Conservation (phyloP, 1,140 invertebrate species). For the Microplitis demolitor region DNA sequence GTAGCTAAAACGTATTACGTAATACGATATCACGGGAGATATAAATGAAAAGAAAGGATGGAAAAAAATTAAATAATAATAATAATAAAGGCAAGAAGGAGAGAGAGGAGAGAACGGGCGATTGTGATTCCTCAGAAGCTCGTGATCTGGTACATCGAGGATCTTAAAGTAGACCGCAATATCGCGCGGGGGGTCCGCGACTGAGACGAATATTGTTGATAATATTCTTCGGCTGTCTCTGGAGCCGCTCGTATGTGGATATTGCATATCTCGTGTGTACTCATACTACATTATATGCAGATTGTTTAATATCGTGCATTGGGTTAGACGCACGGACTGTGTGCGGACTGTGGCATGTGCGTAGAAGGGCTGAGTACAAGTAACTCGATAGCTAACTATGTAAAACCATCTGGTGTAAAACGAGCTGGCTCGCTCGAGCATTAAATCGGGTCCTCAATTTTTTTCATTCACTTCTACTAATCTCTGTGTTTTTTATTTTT, state of each 20-base stretch:
- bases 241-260: constrained; percentile 23
- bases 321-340: neutral
- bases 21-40: neutral
- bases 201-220: constrained; percentile 44
- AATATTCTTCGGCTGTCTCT: constrained; percentile 41
- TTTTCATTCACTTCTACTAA: constrained; percentile 29
- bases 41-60: neutral
- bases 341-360: constrained; percentile 5
- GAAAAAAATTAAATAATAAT: neutral
- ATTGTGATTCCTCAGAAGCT: neutral
- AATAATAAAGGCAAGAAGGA: neutral
- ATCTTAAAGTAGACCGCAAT: neutral
- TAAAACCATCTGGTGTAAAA: constrained; percentile 61
- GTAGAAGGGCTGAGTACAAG: constrained; percentile 32
- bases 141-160: neutral
- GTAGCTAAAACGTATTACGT: neutral
- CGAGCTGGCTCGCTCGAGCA: constrained; percentile 57
- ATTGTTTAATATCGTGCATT: constrained; percentile 8
- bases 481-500: constrained; percentile 27
- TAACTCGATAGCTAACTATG: constrained; percentile 58
- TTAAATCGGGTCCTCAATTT: constrained; percentile 54
- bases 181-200: constrained; percentile 28
- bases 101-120: neutral
- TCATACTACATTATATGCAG: neutral
- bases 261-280: no score